A percentile compares a stretch with the other conserved stretches of the same genome.
phyloP scores from a whole-genome alignment of 1,140 invertebrate species.

The Lithobius niger region DNA sequence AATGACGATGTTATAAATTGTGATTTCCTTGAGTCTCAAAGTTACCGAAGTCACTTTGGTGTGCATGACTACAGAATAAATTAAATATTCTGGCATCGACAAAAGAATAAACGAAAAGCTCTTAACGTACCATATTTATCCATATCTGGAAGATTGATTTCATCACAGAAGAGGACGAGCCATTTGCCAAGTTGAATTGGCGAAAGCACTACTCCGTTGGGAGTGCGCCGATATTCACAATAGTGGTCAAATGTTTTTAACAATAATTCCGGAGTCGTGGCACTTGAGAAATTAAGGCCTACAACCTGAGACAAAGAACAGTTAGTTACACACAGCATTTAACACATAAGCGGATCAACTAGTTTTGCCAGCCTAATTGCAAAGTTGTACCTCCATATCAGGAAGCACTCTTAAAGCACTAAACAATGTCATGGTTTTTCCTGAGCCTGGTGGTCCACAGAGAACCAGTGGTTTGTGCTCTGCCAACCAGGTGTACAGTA shows the following conservation, averaged over 20 bases:
- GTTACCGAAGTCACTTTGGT: neutral
- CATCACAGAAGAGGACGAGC: slow-evolving; percentile 99
- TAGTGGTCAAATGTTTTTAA: slow-evolving; percentile 99
- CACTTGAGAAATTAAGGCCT: slow-evolving; percentile 97
- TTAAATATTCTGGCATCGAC: neutral
- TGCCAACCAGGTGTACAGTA: slow-evolving; percentile 96
- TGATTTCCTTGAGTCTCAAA: neutral
- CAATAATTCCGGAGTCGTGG: slow-evolving; percentile 93
- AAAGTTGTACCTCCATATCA: slow-evolving; percentile 89
- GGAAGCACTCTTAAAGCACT: slow-evolving; percentile 89
- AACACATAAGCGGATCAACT: neutral
- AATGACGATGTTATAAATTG: neutral
- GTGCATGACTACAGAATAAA: neutral
- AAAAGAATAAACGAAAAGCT: neutral
- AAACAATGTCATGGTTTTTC: slow-evolving; percentile 99
- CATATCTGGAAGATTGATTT: slow-evolving; percentile 99
- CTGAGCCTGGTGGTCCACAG: slow-evolving; percentile 97
- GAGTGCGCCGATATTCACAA: slow-evolving; percentile 91
- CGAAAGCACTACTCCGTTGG: slow-evolving; percentile 88
- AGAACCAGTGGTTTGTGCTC: slow-evolving; percentile 98
- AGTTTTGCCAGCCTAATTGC: slow-evolving; percentile 1
- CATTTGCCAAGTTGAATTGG: slow-evolving; percentile 96
- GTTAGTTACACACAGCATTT: neutral
- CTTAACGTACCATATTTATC: slow-evolving; percentile 67
- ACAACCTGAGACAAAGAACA: slow-evolving; percentile 47